Evolutionary conservation across 2,113 vertebrate species (phyloP), one percentile per base, ranked within the genome.

Genomic region (Crotophaga sulcirostris): DNA sequence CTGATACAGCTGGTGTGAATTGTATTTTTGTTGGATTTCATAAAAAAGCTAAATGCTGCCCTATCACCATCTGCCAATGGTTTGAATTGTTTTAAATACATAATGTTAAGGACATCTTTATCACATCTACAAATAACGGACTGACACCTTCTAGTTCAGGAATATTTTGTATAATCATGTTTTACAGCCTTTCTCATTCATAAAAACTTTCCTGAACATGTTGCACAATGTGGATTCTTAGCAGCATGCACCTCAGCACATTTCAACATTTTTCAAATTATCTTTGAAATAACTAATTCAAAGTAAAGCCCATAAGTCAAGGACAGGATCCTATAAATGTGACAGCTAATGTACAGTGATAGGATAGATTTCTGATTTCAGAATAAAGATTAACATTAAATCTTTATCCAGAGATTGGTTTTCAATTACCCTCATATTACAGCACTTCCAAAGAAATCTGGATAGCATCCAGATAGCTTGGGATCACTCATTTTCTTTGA

Each of bases 401-500:
- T 73, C 72, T 92, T 76, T 49, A 70, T 77, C 31, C 47, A 86
- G 72, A 90, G 24, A 90, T 84, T 73, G 60, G 23, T 20, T 81
- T 93, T 88, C 72, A 84, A 84, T 86, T 95, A 92, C 86, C 59
- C 56, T 83, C 60, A 67, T 69, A 74, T 80, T 90, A 86, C n/a
- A 83, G 5, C 6, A 24, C 51, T 58, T 73, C 88, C 83, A 92
- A 89, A 84, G 72, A 90, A 95, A 81, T 74, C 79, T 90, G 89
- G 89, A 93, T 59, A 66, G 42, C 72, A 84, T 92, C 75, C 88
- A 95, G 87, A 67, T 51, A 94, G 26, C 64, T 88, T 84, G 33
- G 72, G 91, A 94, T 90, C 83, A 62, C 33, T 93, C 79, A 52
- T 88, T 91, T 88, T 92, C 64, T 93, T 81, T 80, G 79, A 94